Evolutionary conservation across 2,888 invertebrate genomes (phyloP), one percentile per base, ranked within the genome.

Genomic region (Drosophila fungiperda): DNA sequence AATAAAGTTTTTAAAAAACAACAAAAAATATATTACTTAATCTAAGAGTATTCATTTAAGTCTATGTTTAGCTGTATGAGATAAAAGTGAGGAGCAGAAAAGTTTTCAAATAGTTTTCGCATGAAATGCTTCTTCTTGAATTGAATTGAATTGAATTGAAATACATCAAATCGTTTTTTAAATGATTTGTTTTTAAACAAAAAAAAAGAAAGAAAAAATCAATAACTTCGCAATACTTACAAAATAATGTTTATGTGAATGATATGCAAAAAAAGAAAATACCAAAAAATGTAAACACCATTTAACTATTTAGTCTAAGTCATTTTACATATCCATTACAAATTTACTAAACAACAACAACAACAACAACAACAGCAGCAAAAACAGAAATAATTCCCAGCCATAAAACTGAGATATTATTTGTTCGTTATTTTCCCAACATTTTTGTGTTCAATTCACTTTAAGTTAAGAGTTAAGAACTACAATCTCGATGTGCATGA

Each of bases 1-100:
- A 87, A 87, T 87, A 87, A 76, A 88, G 90, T 87, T 86, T 87
- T 89, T 68, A 79, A 83, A 83, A 83, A 80, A 80, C 68, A 70
- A 29, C 42, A 55, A 42, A 61, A 58, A 50, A 52, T 50, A 57
- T 33, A 40, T 61, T 29, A 32, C 36, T 63, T 61, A 36, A 73
- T 63, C 40, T 62, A 74, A 73, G 70, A 69, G 59, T 72, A 63
- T 62, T 53, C 23, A 65, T 60, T 67, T 84, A 89, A 87, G 78
- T 84, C 71, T 89, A 83, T 83, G 89, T 83, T 70, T 89, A 84
- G 71, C 62, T 71, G 20, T 78, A 73, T 65, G 49, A 52, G 52
- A 53, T 73, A 67, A 63, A 54, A 42, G 65, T 42, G 79, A 45
- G 52, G 40, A 54, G 58, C n/a, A 54, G 65, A 67, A 54, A 68